These are phyloP conservation scores for Anorthoa munda DNA, from an alignment of 2,888 invertebrate genomes.

Conservation along the genomic window DNA sequence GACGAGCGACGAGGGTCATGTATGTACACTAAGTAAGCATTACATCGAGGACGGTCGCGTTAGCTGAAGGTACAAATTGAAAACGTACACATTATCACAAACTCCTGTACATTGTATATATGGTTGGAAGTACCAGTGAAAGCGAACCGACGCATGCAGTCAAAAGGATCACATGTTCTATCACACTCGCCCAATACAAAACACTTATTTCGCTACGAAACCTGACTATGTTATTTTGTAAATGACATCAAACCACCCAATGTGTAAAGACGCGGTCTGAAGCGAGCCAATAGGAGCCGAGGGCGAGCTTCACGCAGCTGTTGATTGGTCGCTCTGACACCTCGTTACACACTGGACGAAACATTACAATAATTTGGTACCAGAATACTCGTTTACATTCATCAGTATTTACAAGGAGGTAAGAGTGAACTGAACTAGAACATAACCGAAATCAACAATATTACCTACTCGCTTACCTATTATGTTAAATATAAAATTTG, in stretches of 20 bases:
- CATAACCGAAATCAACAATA: constrained; percentile 56
- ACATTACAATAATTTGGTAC: constrained; percentile 38
- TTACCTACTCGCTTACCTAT: constrained; percentile 50
- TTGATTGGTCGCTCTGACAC: constrained; percentile 8
- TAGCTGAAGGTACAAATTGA: constrained; percentile 69
- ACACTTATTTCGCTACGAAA: constrained; percentile 69
- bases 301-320: constrained; percentile 1
- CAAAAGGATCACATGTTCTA: constrained; percentile 72
- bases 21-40: constrained; percentile 59
- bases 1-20: constrained; percentile 8
- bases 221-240: constrained; percentile 37
- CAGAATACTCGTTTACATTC: constrained; percentile 33
- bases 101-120: constrained; percentile 68
- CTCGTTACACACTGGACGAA: constrained; percentile 36
- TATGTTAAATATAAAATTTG: constrained; percentile 70
- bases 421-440: constrained; percentile 67
- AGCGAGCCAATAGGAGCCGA: constrained; percentile 6
- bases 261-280: constrained; percentile 24
- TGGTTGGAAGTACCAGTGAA: constrained; percentile 51
- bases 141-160: constrained; percentile 55
- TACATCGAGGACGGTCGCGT: constrained; percentile 76
- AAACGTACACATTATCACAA: constrained; percentile 71
- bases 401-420: constrained; percentile 61
- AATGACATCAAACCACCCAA: constrained; percentile 19
- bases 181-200: constrained; percentile 74